Conservation (phyloP, 2,888 invertebrate species). For the Calameuta pallipes region DNA sequence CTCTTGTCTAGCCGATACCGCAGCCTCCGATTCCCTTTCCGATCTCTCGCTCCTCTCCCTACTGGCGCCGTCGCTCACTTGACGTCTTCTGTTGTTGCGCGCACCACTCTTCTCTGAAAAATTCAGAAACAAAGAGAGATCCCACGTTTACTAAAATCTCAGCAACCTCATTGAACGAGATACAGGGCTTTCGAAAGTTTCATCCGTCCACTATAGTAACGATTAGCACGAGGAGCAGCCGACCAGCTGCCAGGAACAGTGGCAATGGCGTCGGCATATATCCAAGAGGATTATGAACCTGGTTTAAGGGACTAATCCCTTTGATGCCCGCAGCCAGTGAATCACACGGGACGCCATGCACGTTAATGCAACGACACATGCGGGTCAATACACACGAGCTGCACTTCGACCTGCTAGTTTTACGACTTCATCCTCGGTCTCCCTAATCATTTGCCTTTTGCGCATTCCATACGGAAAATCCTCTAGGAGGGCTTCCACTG, state of each 20-base stretch:
- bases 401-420: too few species aligned
- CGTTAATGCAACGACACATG: neutral
- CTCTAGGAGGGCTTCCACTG: too few species aligned
- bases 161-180: too few species aligned
- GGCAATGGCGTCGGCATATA: conserved; percentile 12
- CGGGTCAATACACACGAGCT: too few species aligned
- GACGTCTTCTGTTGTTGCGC: conserved; percentile 54
- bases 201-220: too few species aligned
- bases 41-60: conserved; percentile 50
- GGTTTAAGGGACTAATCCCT: conserved; percentile 43
- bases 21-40: conserved; percentile 29
- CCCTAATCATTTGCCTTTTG: too few species aligned
- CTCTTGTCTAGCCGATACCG: conserved; percentile 52
- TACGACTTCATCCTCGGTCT: too few species aligned
- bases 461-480: too few species aligned
- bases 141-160: too few species aligned
- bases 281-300: conserved; percentile 31
- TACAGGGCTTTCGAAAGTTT: too few species aligned
- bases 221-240: neutral
- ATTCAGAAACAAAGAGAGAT: neutral
- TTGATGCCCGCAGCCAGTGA: conserved; percentile 41
- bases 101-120: conserved; percentile 58
- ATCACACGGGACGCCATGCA: conserved; percentile 29
- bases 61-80: conserved; percentile 54
- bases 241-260: conserved; percentile 20